A percentile compares a stretch with the other conserved stretches of the same genome.
phyloP scores from a whole-genome alignment of 64 coral and sea anemone genomes.

The Pachyseris speciosa region DNA sequence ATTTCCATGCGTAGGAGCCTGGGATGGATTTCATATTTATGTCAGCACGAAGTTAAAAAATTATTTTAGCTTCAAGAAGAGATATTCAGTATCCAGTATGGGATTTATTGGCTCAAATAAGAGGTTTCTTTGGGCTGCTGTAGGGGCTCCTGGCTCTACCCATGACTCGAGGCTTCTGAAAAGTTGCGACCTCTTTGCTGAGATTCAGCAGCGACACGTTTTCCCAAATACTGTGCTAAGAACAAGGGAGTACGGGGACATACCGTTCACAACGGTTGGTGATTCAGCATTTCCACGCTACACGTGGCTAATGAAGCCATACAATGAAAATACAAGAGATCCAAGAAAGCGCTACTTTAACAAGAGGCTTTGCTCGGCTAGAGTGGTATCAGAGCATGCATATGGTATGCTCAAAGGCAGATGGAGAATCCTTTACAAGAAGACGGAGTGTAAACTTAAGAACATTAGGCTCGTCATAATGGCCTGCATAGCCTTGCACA shows the following conservation, averaged over 20 bases:
- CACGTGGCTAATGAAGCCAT: constrained; percentile 67
- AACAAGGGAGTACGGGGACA: constrained; percentile 50
- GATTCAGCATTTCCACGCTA: constrained; percentile 70
- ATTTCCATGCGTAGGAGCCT: constrained; percentile 63
- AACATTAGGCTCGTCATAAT: constrained; percentile 55
- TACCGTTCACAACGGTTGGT: constrained; percentile 60
- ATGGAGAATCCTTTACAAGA: constrained; percentile 65
- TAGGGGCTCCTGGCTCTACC: constrained; percentile 59
- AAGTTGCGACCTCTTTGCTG: constrained; percentile 48
- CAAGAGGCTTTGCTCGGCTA: constrained; percentile 61
- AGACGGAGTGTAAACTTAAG: constrained; percentile 67
- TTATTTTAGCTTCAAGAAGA: constrained; percentile 76
- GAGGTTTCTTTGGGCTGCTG: constrained; percentile 72
- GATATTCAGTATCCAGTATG: constrained; percentile 67
- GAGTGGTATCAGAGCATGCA: constrained; percentile 88
- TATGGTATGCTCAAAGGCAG: constrained; percentile 70
- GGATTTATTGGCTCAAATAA: constrained; percentile 54
- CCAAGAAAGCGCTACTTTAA: constrained; percentile 69
- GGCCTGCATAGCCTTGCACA: constrained; percentile 72
- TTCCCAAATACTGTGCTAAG: constrained; percentile 52
- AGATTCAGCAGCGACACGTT: constrained; percentile 48
- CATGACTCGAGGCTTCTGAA: constrained; percentile 61
- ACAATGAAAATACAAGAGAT: constrained; percentile 63
- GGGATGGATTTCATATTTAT: constrained; percentile 71
- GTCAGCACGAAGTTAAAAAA: constrained; percentile 63